phyloP scores from a whole-genome alignment of 2,888 invertebrate genomes.

The Calameuta filiformis region DNA sequence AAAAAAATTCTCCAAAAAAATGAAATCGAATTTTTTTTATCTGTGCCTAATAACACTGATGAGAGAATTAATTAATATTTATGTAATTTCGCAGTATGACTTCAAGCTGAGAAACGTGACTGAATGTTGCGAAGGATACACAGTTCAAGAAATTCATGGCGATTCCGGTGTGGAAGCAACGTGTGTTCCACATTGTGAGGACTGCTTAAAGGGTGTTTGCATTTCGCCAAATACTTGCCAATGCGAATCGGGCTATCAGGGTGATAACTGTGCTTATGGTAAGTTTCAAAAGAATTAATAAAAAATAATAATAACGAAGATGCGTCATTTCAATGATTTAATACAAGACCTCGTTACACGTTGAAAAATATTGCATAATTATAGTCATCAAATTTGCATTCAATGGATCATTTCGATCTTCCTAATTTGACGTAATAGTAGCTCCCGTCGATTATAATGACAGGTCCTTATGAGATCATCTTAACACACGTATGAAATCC shows the following conservation, averaged over 20 bases:
- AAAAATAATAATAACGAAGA: not conserved
- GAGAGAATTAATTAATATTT: too few relatives aligned
- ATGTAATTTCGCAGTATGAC: slow-evolving; percentile 71
- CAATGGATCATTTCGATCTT: not conserved
- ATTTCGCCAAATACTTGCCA: slow-evolving; percentile 69
- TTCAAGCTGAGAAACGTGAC: slow-evolving; percentile 75
- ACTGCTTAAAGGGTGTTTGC: slow-evolving; percentile 72
- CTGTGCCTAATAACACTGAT: too few relatives aligned
- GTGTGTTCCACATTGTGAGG: slow-evolving; percentile 65
- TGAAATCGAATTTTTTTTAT: too few relatives aligned
- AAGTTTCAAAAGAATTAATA: slow-evolving; percentile 22
- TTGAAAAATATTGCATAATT: not conserved
- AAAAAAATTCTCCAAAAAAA: not conserved
- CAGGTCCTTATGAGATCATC: not conserved
- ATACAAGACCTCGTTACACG: not conserved
- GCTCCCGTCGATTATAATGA: not conserved
- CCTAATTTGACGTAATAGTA: not conserved
- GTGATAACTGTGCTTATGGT: slow-evolving; percentile 73
- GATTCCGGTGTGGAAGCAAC: slow-evolving; percentile 33
- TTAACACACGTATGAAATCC: not conserved
- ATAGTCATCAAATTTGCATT: not conserved
- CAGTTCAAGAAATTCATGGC: slow-evolving; percentile 65
- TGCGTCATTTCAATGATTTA: not conserved
- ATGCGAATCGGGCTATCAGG: slow-evolving; percentile 75
- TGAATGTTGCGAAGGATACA: slow-evolving; percentile 82